phyloP scores from a whole-genome alignment of 2,888 invertebrate species.

The Barypeithes pellucidus region DNA sequence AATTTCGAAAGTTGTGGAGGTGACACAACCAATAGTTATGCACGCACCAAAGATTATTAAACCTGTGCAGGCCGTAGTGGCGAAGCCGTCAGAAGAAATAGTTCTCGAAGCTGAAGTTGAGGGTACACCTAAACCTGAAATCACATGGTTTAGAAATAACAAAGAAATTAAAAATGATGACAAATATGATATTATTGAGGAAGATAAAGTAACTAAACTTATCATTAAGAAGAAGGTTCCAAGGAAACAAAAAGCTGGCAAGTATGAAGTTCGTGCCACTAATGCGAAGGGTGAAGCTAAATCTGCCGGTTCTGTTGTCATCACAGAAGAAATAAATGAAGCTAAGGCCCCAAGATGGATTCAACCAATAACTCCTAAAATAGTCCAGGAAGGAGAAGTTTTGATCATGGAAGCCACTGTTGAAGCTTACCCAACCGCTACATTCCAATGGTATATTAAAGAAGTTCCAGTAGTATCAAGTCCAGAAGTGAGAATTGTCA shows the following conservation, averaged over 20 bases:
- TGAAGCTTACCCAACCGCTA: constrained; percentile 83
- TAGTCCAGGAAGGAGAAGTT: constrained; percentile 82
- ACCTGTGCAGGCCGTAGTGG: constrained; percentile 84
- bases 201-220: constrained; percentile 78
- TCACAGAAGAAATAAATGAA: constrained; percentile 76
- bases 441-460: constrained; percentile 91
- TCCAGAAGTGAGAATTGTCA: constrained; percentile 81
- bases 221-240: constrained; percentile 75
- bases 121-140: constrained; percentile 80
- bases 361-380: constrained; percentile 80
- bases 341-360: constrained; percentile 82
- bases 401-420: constrained; percentile 86
- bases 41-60: constrained; percentile 84
- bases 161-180: constrained; percentile 80
- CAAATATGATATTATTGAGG: constrained; percentile 75
- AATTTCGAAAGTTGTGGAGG: constrained; percentile 72
- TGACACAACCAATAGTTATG: constrained; percentile 73
- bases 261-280: constrained; percentile 89
- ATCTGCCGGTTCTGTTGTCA: constrained; percentile 87
- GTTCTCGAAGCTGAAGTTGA: constrained; percentile 82
- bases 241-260: constrained; percentile 85
- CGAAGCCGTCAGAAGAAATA: constrained; percentile 80
- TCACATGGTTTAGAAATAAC: constrained; percentile 91
- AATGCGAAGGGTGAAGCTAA: constrained; percentile 85
- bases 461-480: constrained; percentile 81